A percentile compares a stretch with the other conserved stretches of the same genome.
Evolutionary conservation across 2,113 vertebrate genomes (phyloP).

Genomic region (Amphilophus citrinellus): DNA sequence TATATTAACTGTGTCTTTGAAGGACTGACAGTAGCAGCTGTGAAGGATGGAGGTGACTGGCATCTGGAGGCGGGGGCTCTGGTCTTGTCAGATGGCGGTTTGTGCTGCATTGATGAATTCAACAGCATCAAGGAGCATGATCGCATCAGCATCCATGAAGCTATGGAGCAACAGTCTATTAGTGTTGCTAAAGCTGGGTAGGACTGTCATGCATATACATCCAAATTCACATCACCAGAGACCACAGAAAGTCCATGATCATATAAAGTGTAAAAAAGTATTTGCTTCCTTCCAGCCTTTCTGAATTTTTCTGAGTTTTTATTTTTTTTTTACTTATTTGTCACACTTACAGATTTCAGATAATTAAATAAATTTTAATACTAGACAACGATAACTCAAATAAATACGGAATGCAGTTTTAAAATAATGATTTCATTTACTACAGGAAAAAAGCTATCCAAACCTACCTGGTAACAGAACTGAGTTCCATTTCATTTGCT

Average conservation of each 20-base stretch:
- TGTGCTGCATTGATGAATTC: constrained; percentile 99
- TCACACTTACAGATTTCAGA: too few relatives aligned
- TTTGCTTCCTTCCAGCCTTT: not conserved
- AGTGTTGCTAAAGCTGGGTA: constrained; percentile 98
- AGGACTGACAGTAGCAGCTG: constrained; percentile 82
- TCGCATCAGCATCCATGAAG: constrained; percentile 96
- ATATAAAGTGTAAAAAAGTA: not conserved
- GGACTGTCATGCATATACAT: not conserved
- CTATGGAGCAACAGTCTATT: constrained; percentile 98
- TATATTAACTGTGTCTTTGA: not conserved
- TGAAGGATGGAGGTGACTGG: constrained; percentile 83
- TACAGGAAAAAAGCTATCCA: too few relatives aligned
- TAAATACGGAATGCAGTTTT: too few relatives aligned
- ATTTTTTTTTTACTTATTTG: too few relatives aligned
- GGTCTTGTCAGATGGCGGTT: constrained; percentile 93
- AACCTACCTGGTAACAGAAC: too few relatives aligned
- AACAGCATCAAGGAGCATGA: constrained; percentile 98
- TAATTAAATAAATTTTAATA: too few relatives aligned
- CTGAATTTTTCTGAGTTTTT: too few relatives aligned
- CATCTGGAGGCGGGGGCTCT: constrained; percentile 85
- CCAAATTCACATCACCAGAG: not conserved
- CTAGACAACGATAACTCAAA: too few relatives aligned
- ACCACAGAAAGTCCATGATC: not conserved
- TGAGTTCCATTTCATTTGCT: too few relatives aligned
- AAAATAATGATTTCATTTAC: too few relatives aligned